Evolutionary conservation across 2,797 vertebrate genomes (phyloP), one percentile per base, ranked within the genome.

Genomic region (Neosilurus mollespiculum): DNA sequence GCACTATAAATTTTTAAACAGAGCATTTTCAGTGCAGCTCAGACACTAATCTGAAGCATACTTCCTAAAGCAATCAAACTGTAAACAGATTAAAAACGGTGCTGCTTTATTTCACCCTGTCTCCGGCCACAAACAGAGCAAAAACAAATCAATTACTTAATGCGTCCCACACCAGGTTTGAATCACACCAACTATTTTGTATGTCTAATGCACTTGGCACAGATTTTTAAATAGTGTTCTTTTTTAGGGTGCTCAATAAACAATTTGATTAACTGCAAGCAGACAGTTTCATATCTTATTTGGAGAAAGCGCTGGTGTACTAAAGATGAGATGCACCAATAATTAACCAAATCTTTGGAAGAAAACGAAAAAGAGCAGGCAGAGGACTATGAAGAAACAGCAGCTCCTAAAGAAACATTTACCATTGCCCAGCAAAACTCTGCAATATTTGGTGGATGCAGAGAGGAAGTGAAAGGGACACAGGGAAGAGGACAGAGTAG

Each of bases 71-170:
- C 92, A 92, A 92, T 94, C 90, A 92, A 88, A 81, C 90, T 90
- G 87, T 91, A 90, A 92, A 91, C 92, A 93, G 88, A 90, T 90
- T 80, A 88, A 70, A 81, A 85, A 91, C 85, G 90, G 87, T 81
- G 87, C 93, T 93, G 93, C 89, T 93, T 93, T 91, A 91, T 91
- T 93, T 93, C 92, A 93, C 90, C 86, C 84, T 88, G 65, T 78
- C 81, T 88, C 72, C 88, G 85, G 91, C 91, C 91, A 92, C 92
- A 94, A 94, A 92, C 90, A 90, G 91, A 87, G 83, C 89, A 90
- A 92, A 93, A 94, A 90, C 90, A 88, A 92, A 88, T 86, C 91
- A 94, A 93, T 94, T 95, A 94, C 93, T 94, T 93, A 93, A 83
- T 90, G 90, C 88, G 90, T 93, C 93, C 90, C 90, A 91, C 92